Evolutionary conservation across 2,797 vertebrate species (phyloP), one percentile per base, ranked within the genome.

Genomic region (Philypnodon macrostomus): DNA sequence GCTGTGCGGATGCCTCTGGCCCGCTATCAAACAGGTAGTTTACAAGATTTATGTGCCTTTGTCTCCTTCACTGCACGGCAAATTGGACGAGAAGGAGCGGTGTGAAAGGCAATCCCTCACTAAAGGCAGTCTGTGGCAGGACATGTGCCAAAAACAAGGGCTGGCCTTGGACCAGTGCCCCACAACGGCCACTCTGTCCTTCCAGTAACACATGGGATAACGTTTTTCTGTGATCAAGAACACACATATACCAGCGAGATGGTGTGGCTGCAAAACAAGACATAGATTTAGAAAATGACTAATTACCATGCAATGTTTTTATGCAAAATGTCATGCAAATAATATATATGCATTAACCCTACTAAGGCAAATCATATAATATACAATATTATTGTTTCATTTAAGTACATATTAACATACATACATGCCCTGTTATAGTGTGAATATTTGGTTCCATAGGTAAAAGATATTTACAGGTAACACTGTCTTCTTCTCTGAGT

Each of bases 21-120:
- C 15, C 8, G 31, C 64, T 54, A 79, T 78, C 68, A 80, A 69
- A 74, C 77, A 79, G 72, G 78, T 82, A 78, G 60, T 81, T 85
- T 35, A 9, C 65, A 62, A 76, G 73, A 85, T 83, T 83, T 73
- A 86, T 63, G 58, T 36, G 15, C 46, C 68, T 72, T 60, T 81
- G 73, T 77, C 47, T 50, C 77, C 47, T 33, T 50, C 4, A 30
- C 55, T 18, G 24, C 53, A 32, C 53, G 31, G 64, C 66, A 53
- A 77, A 68, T 16, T 38, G 60, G 58, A 75, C 7, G 31, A 47
- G 38, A 51, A 67, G 56, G 47, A 39, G 55, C 49, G 23, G 47
- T 33, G 69, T 44, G 73, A 79, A 86, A 88, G 71, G 31, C 2
- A 32, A 85, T 53, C 70, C 68, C 62, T 45, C 40, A 45, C 57